Base-by-base conservation (phyloP, 2,888 invertebrate genomes). In the Drosophila borborema region DNA sequence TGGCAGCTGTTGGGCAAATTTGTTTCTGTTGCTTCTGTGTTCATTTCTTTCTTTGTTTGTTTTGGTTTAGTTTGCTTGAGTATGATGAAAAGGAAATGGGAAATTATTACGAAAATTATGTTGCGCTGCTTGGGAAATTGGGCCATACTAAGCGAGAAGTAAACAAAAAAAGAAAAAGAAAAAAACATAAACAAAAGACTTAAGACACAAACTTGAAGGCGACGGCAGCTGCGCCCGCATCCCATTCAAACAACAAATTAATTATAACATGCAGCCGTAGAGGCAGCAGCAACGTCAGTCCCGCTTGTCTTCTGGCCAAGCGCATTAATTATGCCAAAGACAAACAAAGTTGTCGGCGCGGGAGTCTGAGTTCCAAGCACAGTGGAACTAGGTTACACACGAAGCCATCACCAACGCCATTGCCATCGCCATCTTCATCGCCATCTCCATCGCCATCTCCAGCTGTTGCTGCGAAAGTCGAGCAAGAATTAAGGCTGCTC, bases 71-170 rank as follows among this genome's bases (percentile, higher is more conserved):
- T 38, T 38, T 38, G 14, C 1, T 46, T 38, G 38, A 14, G 14
- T 55, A 49, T 68, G 65, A 63, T 64, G 71, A 68, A 82, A 80
- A 81, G 84, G 81, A 82, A 82, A 81, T 83, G 79, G 77, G 71
- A 84, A 82, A 83, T 82, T 82, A 82, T 82, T 74, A 81, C 74
- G 69, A 82, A 81, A 83, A 76, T 74, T 69, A 56, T 70, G 74
- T 58, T 64, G 72, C 64, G 68, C 49, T 59, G 68, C 72, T 70
- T 76, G 71, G 64, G 74, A 82, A 82, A 79, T 71, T 76, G 64
- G 78, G 70, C 38, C 72, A 74, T 41, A 46, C 23, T 61, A 20
- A 61, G 64, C 63, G 56, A 72, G 77, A 72, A 76, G 64, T 41
- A 72, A 61, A 62, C 43, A 60, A 58, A 18, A 28, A 28, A 5